These are phyloP conservation scores for Channallabes apus DNA, from an alignment of 2,797 vertebrate species.

Conservation along the genomic window DNA sequence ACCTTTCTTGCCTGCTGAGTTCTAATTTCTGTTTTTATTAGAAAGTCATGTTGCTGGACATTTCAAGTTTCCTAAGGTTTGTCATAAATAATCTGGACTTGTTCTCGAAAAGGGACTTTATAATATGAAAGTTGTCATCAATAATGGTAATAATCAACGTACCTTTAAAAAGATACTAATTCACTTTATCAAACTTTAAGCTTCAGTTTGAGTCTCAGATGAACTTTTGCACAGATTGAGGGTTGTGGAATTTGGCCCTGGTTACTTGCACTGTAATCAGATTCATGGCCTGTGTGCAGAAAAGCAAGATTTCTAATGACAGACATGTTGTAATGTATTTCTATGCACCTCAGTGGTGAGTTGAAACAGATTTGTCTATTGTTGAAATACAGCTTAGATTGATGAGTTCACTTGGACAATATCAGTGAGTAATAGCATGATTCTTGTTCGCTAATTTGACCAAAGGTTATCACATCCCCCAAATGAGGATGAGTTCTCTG, in stretches of 20 bases:
- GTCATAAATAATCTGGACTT: neutral
- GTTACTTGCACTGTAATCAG: too few species aligned
- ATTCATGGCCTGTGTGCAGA: neutral
- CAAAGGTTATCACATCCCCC: neutral
- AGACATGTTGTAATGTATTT: neutral
- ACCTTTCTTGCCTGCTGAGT: constrained; percentile 16
- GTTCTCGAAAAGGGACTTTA: too few species aligned
- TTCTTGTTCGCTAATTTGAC: neutral
- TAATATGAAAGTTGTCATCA: neutral
- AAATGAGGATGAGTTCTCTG: too few species aligned
- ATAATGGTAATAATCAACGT: neutral
- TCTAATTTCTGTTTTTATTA: neutral
- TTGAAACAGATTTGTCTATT: neutral
- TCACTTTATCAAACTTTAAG: neutral
- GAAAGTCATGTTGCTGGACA: neutral
- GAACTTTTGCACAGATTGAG: too few species aligned
- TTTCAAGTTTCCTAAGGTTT: neutral
- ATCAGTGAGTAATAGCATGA: neutral
- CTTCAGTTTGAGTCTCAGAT: too few species aligned
- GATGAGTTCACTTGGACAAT: neutral
- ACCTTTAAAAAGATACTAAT: neutral
- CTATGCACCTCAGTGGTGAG: neutral
- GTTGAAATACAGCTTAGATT: neutral
- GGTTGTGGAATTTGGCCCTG: too few species aligned
- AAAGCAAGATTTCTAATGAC: neutral